Conservation (phyloP, 2,113 vertebrate genomes). For the Cryptotis parvus region DNA sequence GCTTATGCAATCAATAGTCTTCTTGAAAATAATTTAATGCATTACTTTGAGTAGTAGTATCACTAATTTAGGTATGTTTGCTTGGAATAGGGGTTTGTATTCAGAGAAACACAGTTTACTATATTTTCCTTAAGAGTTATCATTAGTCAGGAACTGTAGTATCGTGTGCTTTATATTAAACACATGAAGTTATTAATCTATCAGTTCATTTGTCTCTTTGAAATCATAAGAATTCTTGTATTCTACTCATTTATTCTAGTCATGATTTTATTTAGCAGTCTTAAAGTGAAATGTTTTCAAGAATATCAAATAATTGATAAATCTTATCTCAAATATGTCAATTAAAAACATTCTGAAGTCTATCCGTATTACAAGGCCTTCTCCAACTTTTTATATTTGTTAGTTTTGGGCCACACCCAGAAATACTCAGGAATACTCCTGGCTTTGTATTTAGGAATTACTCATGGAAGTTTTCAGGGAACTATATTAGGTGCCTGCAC, state of each 20-base stretch:
- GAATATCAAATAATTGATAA: not conserved
- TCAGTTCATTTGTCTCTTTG: slow-evolving; percentile 30
- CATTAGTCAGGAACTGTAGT: not conserved
- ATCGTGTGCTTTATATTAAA: not conserved
- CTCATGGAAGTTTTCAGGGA: no score
- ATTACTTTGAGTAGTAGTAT: not conserved
- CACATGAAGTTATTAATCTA: not conserved
- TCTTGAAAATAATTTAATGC: slow-evolving; percentile 8
- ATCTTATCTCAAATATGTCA: slow-evolving; percentile 6
- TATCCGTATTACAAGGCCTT: not conserved
- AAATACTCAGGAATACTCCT: no score
- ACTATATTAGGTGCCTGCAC: no score
- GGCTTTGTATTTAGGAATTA: no score
- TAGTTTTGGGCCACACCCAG: no score
- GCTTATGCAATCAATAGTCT: not conserved
- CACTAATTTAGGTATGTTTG: slow-evolving; percentile 21
- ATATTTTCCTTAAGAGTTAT: slow-evolving; percentile 10
- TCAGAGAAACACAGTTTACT: slow-evolving; percentile 11
- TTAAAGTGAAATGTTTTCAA: slow-evolving; percentile 25
- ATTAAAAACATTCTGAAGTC: not conserved
- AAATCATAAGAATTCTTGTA: slow-evolving; percentile 41
- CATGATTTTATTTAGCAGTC: slow-evolving; percentile 21
- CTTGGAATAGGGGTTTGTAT: slow-evolving; percentile 41
- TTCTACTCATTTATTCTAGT: not conserved
- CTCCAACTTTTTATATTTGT: no score